Evolutionary conservation across 2,797 vertebrate species (phyloP), one percentile per base, ranked within the genome.

Genomic region (Pipistrellus pipistrellus): DNA sequence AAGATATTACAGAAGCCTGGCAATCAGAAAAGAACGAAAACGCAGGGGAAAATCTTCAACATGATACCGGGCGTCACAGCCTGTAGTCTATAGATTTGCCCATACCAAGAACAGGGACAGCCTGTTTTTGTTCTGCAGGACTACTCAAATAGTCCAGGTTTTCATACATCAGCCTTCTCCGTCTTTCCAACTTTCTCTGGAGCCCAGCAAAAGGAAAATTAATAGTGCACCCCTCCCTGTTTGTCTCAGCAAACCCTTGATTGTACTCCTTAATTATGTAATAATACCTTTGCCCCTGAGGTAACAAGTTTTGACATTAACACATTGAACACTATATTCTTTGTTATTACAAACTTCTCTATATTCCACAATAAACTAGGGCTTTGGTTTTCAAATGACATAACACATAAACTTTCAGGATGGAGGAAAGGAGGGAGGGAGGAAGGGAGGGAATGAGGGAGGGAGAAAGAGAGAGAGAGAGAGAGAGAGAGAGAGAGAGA

Each of bases 301-400:
- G 14, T 66, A 85, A 68, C 38, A 93, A 27, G 15, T 83, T 91
- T 83, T 92, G 57, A 82, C 30, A n/a, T 51, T 75, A 85, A 83
- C 25, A 73, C 17, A 77, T 15, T 51, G 35, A 93, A 72, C 18
- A n/a, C 7, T 35, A 93, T 30, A 71, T 35, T 82, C 4, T 55
- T 72, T 23, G 73, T 85, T 85, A 46, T 89, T 44, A 86, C 10
- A 89, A 53, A 82, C 27, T 46, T 88, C 72, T 88, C 27, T 38
- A 81, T 75, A 85, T 75, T 76, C 35, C 44, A 51, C 69, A 38
- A 76, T 85, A 88, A 88, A 41, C 1, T 35, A 76, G 10, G 1
- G n/a, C 71, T 59, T 96, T 92, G 48, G 38, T 75, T 80, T 93
- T 69, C 18, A 83, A 21, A 13, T 44, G 72, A 66, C 3, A 23